Percentiles rank a stretch among this genome's conserved stretches.
These are phyloP conservation scores for Elephas maximus DNA, from an alignment of 2,113 vertebrate genomes.

Conservation along the genomic window DNA sequence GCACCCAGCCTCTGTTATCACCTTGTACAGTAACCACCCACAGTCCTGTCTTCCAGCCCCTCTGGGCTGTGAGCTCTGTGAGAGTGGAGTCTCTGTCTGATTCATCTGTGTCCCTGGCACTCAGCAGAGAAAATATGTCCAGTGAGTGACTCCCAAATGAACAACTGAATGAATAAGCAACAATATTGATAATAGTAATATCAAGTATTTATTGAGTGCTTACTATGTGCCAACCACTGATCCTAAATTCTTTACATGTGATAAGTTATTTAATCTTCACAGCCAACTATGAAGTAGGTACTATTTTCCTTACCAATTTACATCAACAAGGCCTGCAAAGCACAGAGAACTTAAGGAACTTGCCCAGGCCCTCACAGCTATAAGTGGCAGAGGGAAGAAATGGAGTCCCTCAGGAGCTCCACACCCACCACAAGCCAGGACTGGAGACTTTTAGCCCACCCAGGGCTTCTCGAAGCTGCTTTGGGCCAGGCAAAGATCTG, in stretches of 20 bases:
- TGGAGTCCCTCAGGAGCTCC: background rate
- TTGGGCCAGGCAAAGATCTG: background rate
- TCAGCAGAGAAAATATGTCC: background rate
- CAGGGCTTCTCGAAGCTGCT: background rate
- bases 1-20: background rate
- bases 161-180: background rate
- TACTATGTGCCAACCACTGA: background rate
- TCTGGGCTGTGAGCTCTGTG: rapidly evolving
- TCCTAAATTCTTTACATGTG: background rate
- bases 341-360: background rate
- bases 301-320: background rate
- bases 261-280: background rate
- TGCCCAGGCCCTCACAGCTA: background rate
- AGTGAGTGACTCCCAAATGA: background rate
- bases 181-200: background rate
- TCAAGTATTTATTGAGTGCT: background rate
- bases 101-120: background rate
- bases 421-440: background rate
- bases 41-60: background rate
- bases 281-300: background rate
- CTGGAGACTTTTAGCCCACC: background rate
- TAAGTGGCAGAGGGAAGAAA: background rate
- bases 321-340: background rate
- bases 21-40: rapidly evolving
- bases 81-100: background rate